Evolutionary conservation across 2,888 invertebrate species (phyloP), one percentile per base, ranked within the genome.

Genomic region (Herminia tarsipennalis): DNA sequence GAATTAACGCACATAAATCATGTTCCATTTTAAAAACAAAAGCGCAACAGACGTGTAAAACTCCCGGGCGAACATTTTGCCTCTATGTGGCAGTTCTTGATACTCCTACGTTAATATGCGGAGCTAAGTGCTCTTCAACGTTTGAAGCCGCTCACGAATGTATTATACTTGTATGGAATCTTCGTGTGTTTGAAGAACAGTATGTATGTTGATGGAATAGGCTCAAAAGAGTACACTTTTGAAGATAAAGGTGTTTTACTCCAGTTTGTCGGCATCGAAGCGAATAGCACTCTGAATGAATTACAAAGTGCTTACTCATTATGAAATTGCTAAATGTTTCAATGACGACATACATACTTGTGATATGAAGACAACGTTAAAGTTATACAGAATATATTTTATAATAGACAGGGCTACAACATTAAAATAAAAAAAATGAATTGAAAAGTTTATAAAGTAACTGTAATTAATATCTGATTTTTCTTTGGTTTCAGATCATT

Each of bases 401-500:
- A 20, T 10, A 13, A 20, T 2, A 1, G 2, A 1, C 21, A 21
- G n/a, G 2, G 21, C 21, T 21, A 21, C 2, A 8, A 6, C 21
- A 8, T 6, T 2, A 8, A 0, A 6, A 4, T 13, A 5, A 13
- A 28, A 21, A 13, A 9, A 22, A 13, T 4, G 2, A 13, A 3
- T 3, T 12, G n/a, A 5, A 13, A 28, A 27, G 10, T 12, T 29
- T 2, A 8, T 0, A 8, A 3, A 17, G 5, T 35, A 24, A 35
- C 10, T 4, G 8, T 6, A 8, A 13, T n/a, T n/a, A n/a, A n/a
- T n/a, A n/a, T n/a, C n/a, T n/a, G n/a, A 17, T 5, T 16, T 16
- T 47, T 30, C 0, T 20, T 66, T 67, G 68, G n/a, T 82, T 82
- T 3, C 80, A 82, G 81, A 66, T 66, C 8, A 16, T 6, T 3